Conservation (phyloP, 1,140 invertebrate species). For the Sminthurinus signatus region DNA sequence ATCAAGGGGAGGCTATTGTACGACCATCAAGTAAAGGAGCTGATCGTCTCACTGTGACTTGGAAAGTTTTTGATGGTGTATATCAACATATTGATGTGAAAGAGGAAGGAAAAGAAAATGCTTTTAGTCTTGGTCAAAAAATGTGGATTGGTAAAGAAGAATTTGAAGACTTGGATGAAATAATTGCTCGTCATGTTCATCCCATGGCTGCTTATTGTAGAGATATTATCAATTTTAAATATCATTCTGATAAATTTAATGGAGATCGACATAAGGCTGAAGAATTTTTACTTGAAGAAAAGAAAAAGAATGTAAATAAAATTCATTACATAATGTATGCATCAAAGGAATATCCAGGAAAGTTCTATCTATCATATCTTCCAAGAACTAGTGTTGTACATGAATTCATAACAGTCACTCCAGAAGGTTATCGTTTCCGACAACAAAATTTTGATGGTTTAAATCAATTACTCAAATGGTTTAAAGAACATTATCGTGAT, state of each 20-base stretch:
- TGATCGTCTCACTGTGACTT: slow-evolving; percentile 94
- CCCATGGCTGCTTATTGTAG: slow-evolving; percentile 90
- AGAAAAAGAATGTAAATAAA: slow-evolving; percentile 72
- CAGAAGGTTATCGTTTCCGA: slow-evolving; percentile 88
- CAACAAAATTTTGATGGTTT: slow-evolving; percentile 80
- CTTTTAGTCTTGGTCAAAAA: slow-evolving; percentile 84
- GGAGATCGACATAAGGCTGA: slow-evolving; percentile 79
- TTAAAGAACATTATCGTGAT: slow-evolving; percentile 95
- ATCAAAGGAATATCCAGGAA: slow-evolving; percentile 83
- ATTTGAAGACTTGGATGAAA: slow-evolving; percentile 99
- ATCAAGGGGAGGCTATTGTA: slow-evolving; percentile 93
- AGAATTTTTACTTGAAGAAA: slow-evolving; percentile 76
- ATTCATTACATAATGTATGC: slow-evolving; percentile 89
- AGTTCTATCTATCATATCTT: slow-evolving; percentile 90
- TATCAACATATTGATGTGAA: slow-evolving; percentile 93
- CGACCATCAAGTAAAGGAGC: slow-evolving; percentile 92
- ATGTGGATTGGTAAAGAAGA: slow-evolving; percentile 81
- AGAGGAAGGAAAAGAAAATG: slow-evolving; percentile 95
- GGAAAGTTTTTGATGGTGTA: slow-evolving; percentile 93
- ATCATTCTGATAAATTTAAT: slow-evolving; percentile 66
- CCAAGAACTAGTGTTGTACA: slow-evolving; percentile 75
- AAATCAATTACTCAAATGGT: slow-evolving; percentile 83
- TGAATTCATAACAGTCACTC: slow-evolving; percentile 84
- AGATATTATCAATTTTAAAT: slow-evolving; percentile 86
- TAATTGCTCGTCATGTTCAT: slow-evolving; percentile 89